phyloP scores from a whole-genome alignment of 2,888 invertebrate genomes.

The Pemphredon lugubris region DNA sequence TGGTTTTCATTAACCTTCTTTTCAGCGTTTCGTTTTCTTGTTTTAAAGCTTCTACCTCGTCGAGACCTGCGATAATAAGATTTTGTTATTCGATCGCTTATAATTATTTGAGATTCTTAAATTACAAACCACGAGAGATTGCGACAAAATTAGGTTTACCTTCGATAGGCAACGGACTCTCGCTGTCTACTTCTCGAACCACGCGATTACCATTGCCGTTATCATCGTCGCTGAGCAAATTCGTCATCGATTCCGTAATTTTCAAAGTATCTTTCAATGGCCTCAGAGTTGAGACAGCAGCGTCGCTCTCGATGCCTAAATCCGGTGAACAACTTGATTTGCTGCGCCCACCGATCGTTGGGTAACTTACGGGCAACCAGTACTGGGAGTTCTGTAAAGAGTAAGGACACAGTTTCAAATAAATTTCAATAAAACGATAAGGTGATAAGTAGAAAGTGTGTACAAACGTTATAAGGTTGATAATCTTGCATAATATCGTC shows the following conservation, averaged over 20 bases:
- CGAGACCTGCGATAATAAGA: conserved; percentile 70
- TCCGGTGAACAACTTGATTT: conserved; percentile 87
- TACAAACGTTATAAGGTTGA: conserved; percentile 74
- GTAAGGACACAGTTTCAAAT: conserved; percentile 6
- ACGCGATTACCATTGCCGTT: conserved; percentile 66
- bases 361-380: conserved; percentile 75
- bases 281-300: conserved; percentile 71
- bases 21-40: conserved; percentile 88
- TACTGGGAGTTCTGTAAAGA: conserved; percentile 72
- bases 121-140: no score
- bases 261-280: conserved; percentile 77
- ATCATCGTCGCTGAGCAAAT: conserved; percentile 78
- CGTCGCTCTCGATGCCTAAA: conserved; percentile 94
- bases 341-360: conserved; percentile 72
- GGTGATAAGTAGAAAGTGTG: no score
- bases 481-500: conserved; percentile 76
- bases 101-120: no score
- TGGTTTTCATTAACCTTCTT: conserved; percentile 87
- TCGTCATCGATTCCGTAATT: conserved; percentile 79
- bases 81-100: no score
- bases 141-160: conserved; percentile 64
- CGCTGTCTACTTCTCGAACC: conserved; percentile 69
- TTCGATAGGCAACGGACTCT: conserved; percentile 77
- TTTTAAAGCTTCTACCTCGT: conserved; percentile 82
- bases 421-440: no score